phyloP scores from a whole-genome alignment of 2,797 vertebrate genomes.

The Pantherophis alleghaniensis region DNA sequence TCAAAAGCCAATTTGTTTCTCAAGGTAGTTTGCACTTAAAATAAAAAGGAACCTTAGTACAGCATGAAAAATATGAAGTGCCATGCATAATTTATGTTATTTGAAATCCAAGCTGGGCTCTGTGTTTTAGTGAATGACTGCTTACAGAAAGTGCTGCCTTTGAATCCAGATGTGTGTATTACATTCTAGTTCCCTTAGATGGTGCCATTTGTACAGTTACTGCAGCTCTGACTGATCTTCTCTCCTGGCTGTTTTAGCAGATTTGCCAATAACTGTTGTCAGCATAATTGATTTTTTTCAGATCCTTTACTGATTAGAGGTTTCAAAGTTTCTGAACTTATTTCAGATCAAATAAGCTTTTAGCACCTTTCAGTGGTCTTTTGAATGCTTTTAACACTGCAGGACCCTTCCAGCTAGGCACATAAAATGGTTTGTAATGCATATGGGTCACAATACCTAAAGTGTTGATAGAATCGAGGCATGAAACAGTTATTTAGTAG shows the following conservation, averaged over 20 bases:
- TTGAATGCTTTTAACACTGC: neutral
- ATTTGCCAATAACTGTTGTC: neutral
- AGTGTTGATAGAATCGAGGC: neutral
- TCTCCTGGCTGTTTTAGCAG: neutral
- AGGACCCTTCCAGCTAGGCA: too few species aligned
- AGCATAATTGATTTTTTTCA: neutral
- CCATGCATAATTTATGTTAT: neutral
- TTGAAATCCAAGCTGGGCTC: neutral
- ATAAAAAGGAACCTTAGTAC: neutral
- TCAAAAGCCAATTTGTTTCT: neutral
- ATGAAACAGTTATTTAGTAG: neutral
- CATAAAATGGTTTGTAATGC: neutral
- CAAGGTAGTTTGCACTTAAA: neutral
- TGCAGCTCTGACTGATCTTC: neutral
- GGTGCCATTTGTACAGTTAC: slow-evolving; percentile 30
- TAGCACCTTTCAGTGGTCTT: neutral
- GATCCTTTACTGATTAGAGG: neutral
- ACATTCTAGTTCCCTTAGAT: slow-evolving; percentile 55
- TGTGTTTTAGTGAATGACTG: neutral
- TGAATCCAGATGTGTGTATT: slow-evolving; percentile 31
- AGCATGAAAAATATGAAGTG: neutral
- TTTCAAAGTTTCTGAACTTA: neutral
- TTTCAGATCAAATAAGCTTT: neutral
- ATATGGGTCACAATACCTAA: neutral
- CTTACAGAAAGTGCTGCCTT: neutral